A percentile compares a stretch with the other conserved stretches of the same genome.
Conservation (phyloP, 2,888 invertebrate species). For the Drosophila putrida region DNA sequence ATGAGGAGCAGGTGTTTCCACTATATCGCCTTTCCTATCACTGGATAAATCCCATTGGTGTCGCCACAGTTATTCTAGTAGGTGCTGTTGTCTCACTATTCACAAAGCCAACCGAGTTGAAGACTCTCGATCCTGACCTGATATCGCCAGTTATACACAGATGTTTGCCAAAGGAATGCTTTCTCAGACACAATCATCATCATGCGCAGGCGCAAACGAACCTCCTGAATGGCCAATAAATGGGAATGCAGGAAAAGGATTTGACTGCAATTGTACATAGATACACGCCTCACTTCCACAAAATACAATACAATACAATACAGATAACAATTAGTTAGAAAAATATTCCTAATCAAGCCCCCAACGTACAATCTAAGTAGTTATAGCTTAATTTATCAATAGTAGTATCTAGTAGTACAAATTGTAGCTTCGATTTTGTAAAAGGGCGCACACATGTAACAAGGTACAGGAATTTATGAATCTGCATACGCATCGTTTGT, state of each 20-base stretch:
- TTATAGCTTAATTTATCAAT: conserved; percentile 36
- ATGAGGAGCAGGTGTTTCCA: conserved; percentile 88
- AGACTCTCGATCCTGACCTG: conserved; percentile 87
- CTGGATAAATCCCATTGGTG: conserved; percentile 92
- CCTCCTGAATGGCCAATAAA: conserved; percentile 37
- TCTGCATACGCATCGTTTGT: conserved; percentile 52
- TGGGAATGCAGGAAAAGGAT: background rate
- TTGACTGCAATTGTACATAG: conserved; percentile 10
- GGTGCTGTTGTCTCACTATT: conserved; percentile 89
- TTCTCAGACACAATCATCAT: conserved; percentile 54
- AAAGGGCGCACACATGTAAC: conserved; percentile 36
- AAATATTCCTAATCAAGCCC: conserved; percentile 23
- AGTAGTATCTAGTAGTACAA: conserved; percentile 58
- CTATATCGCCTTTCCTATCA: conserved; percentile 92
- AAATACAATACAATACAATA: background rate
- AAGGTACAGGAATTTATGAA: conserved; percentile 76
- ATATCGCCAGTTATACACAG: conserved; percentile 88
- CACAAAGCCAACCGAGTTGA: conserved; percentile 86
- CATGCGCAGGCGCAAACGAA: conserved; percentile 55
- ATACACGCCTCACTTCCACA: conserved; percentile 10
- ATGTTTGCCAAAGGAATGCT: conserved; percentile 83
- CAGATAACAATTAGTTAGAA: conserved; percentile 9
- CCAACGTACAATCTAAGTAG: conserved; percentile 33
- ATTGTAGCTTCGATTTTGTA: conserved; percentile 26
- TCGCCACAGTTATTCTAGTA: conserved; percentile 88